Base-by-base conservation (phyloP, 2,888 invertebrate species). In the Chamaedrilus cognettii region DNA sequence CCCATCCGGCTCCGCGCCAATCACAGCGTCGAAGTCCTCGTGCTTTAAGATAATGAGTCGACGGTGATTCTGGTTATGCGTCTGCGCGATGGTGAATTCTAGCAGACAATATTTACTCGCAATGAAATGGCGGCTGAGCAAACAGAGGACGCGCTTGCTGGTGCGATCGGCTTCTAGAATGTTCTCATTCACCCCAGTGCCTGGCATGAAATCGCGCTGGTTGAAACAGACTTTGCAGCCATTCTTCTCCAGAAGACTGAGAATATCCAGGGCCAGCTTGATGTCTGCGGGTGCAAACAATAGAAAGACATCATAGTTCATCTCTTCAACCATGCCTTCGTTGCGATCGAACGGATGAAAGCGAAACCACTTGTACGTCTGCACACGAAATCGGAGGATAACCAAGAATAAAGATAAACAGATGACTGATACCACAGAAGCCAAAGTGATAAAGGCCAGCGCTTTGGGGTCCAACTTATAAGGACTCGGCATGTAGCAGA, bases 31-130 rank as follows among this genome's bases (percentile, higher is more conserved):
- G 15, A 64, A 31, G 28, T 64, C 58, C 26, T 68, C 61, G 30
- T 49, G 31, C 31, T 56, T 19, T n/a, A 71, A 57, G 23, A 61
- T 49, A 3, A 69, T 34, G 2, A 69, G 49, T 7, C 69, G 59
- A 1, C 61, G 34, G 4, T 42, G 56, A 30, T 65, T 28, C 4
- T 68, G 26, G 32, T 64, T 63, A 4, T 63, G 30, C 23, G 56
- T 42, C 60, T 64, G 56, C 11, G 76, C 74, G 67, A 73, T 74
- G 26, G 73, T 68, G 28, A 76, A 72, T 65, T 77, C 77, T 52
- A 72, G 75, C 59, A 73, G 63, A 61, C 76, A 76, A 69, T 70
- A 75, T n/a, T 71, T 63, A 55, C 74, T 74, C 3, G 60, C 23
- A 4, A 75, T 30, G 59, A 74, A 77, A 5, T 50, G 61, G n/a